Evolutionary conservation across 2,888 invertebrate species (phyloP), one percentile per base, ranked within the genome.

Genomic region (Pteria penguin): DNA sequence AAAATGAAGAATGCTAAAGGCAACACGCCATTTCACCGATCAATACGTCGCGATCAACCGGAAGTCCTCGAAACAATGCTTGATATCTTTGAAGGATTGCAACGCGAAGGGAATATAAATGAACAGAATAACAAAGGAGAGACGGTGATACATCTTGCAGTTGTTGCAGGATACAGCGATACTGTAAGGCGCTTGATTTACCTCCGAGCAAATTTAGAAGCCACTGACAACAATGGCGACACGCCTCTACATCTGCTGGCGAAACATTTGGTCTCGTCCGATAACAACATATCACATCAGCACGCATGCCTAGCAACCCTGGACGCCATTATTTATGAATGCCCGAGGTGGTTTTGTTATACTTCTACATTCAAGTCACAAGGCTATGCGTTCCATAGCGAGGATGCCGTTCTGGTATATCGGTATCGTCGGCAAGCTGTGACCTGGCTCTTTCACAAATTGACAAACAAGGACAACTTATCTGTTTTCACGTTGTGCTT

Each of bases 171-270:
- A 14, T 84, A 82, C 57, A 62, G 75, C 0, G 62, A 79, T 5
- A 80, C 79, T 73, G 80, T 84, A 2, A 67, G 62, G 18, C 60
- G 86, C 5, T 70, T 86, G 22, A 76, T 85, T 18, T 75, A 72
- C 2, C 78, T 84, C 26, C 84, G 83, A 22, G 85, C 84, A 0
- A 84, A 85, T 67, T 75, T 90, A 18, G 72, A 85, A 0, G 31
- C 81, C 3, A 78, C 83, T 68, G 87, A 89, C 61, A 33, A 72
- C 0, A 67, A 86, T 1, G 91, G 90, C 3, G 85, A 91, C 78
- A 90, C 89, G 0, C 85, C 88, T 1, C 83, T 91, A 0, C 91
- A 91, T 65, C 70, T 79, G 26, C 71, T 91, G 31, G 83, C 86
- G 2, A 60, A 78, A n/a, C 75, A 85, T 24, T 82, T 85, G 0